These are phyloP conservation scores for Abrostola triplasia DNA, from an alignment of 2,888 invertebrate genomes.

Conservation along the genomic window DNA sequence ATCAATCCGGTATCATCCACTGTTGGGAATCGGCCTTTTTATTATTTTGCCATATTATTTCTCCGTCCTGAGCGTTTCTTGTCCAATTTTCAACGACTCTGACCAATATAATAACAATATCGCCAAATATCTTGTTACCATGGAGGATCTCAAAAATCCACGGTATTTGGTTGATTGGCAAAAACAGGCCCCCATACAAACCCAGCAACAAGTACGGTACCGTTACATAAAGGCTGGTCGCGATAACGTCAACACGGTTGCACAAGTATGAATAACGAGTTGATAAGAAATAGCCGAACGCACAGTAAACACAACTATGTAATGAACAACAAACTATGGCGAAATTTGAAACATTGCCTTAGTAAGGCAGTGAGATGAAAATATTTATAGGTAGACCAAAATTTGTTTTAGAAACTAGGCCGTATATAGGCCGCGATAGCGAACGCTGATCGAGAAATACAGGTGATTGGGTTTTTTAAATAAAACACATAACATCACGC, in stretches of 20 bases:
- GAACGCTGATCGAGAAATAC: too few relatives aligned
- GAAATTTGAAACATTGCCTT: slow-evolving; percentile 28
- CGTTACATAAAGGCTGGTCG: slow-evolving; percentile 55
- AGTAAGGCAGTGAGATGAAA: slow-evolving; percentile 13
- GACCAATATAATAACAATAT: too few relatives aligned
- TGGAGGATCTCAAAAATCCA: background rate
- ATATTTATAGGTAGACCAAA: slow-evolving; percentile 30
- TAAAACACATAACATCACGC: too few relatives aligned
- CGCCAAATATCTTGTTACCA: too few relatives aligned
- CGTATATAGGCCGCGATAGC: background rate
- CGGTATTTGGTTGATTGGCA: background rate
- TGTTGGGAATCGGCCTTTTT: too few relatives aligned
- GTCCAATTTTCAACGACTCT: too few relatives aligned
- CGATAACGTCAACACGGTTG: slow-evolving; percentile 62
- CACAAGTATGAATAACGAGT: slow-evolving; percentile 58
- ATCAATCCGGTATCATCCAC: too few relatives aligned
- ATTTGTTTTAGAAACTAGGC: slow-evolving; percentile 20
- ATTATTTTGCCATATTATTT: too few relatives aligned
- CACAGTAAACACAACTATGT: slow-evolving; percentile 36
- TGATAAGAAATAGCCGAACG: slow-evolving; percentile 58
- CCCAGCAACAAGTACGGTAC: slow-evolving; percentile 41
- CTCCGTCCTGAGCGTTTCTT: too few relatives aligned
- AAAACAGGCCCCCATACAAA: slow-evolving; percentile 12
- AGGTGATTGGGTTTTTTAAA: too few relatives aligned
- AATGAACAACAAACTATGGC: slow-evolving; percentile 36